A percentile compares a stretch with the other conserved stretches of the same genome.
phyloP scores from a whole-genome alignment of 1,140 invertebrate genomes.

The Scaptodrosophila lebanonensis region DNA sequence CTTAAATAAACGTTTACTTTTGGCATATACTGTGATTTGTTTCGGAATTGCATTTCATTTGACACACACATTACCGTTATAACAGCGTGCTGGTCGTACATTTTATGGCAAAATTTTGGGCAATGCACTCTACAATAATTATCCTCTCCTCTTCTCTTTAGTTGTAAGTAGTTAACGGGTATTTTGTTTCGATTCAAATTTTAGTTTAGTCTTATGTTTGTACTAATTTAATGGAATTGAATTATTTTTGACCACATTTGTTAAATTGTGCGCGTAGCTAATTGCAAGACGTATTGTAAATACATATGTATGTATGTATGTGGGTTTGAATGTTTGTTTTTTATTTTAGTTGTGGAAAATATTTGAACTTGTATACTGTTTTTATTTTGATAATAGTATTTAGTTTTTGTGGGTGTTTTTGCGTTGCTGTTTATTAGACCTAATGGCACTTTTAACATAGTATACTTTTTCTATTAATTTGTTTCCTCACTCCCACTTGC shows the following conservation, averaged over 20 bases:
- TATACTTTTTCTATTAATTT: too few species aligned
- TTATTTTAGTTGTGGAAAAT: slow-evolving; percentile 4
- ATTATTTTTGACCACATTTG: slow-evolving; percentile 29
- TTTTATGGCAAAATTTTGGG: slow-evolving; percentile 29
- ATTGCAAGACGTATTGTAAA: slow-evolving; percentile 2
- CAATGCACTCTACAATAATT: slow-evolving; percentile 23
- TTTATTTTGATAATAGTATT: too few species aligned
- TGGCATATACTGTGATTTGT: slow-evolving; percentile 25
- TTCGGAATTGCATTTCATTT: slow-evolving; percentile 33
- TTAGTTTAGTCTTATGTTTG: slow-evolving; percentile 57
- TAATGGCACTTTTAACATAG: slow-evolving; percentile 74
- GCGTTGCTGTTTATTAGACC: slow-evolving; percentile 54
- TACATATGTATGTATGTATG: slow-evolving; percentile 25
- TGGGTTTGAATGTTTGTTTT: slow-evolving; percentile 20
- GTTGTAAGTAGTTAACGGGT: slow-evolving; percentile 10
- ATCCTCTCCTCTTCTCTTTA: slow-evolving; percentile 11
- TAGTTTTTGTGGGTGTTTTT: slow-evolving; percentile 33
- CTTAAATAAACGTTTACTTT: too few species aligned
- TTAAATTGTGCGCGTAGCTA: slow-evolving; percentile 28
- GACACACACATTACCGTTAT: slow-evolving; percentile 53
- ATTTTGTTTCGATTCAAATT: slow-evolving; percentile 12
- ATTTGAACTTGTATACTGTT: too few species aligned
- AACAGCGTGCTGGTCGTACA: slow-evolving; percentile 36
- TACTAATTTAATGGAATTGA: slow-evolving; percentile 69
- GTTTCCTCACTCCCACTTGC: slow-evolving; percentile 50